A percentile compares a stretch with the other conserved stretches of the same genome.
Conservation (phyloP, 2,113 vertebrate genomes). For the Pterocles orientalis region DNA sequence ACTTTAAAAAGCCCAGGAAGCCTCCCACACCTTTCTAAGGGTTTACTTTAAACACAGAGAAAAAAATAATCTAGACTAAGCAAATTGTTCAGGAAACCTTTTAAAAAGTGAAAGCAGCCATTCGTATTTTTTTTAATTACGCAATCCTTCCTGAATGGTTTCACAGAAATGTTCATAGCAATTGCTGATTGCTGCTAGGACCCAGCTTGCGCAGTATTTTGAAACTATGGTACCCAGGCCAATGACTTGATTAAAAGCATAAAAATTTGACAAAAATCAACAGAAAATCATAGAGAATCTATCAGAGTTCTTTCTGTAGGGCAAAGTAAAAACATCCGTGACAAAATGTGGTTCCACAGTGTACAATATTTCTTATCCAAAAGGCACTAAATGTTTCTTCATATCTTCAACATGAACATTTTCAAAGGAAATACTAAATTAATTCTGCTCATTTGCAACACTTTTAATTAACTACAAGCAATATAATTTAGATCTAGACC, state of each 20-base stretch:
- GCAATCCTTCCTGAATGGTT: neutral
- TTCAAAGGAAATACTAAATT: neutral
- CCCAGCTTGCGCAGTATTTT: neutral
- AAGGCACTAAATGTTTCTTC: neutral
- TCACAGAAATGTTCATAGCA: neutral
- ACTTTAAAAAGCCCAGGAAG: neutral
- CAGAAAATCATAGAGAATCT: neutral
- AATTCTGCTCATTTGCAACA: neutral
- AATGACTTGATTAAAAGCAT: neutral
- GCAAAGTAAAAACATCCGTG: fast-evolving
- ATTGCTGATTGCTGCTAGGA: neutral
- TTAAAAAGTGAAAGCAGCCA: neutral
- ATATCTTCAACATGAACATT: neutral
- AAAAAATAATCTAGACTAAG: neutral
- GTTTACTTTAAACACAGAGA: neutral
- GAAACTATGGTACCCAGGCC: neutral
- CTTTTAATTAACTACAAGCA: neutral
- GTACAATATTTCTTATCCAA: too few relatives aligned
- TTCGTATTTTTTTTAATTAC: neutral
- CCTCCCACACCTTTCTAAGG: neutral
- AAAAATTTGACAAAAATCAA: neutral
- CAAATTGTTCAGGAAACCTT: neutral
- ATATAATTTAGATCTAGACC: neutral
- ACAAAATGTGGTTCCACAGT: neutral
- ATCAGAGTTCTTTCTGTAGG: neutral